Evolutionary conservation across 2,113 vertebrate species (phyloP), one percentile per base, ranked within the genome.

Genomic region (Stegastes partitus): DNA sequence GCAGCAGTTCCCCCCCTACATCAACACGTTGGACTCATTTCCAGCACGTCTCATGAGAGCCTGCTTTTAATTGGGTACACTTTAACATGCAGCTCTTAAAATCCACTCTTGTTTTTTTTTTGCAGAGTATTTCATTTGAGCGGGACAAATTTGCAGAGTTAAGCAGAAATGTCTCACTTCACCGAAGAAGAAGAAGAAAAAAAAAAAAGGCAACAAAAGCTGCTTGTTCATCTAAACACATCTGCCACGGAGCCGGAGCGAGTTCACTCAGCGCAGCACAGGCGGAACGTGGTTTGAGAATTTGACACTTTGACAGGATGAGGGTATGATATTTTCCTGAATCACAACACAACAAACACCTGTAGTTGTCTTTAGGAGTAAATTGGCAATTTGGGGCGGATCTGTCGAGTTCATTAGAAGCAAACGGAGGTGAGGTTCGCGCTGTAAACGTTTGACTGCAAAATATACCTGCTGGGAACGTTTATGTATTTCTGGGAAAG

Each of bases 161-260:
- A 85, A 90, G 91, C 90, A 91, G 59, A 93, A 92, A 85, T 6
- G 55, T 84, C 68, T 84, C 66, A 51, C 62, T 78, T 54, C 4
- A 55, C 58, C 66, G 57, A 68, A 64, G 22, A 63, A 23, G 10
- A 25, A 16, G 14, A 37, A 51, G 15, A 45, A 18, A 2, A 21
- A 51, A 65, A 53, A 72, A 26, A 31, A 50, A 76, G 45, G 77
- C 72, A 84, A 82, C 77, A 85, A 84, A 88, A 87, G 85, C 70
- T 79, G 86, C 86, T 87, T 81, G 87, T 92, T 90, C 80, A 79
- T 89, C 76, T 88, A 66, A 89, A 90, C 45, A 56, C 63, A 75
- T 76, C 80, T 88, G 77, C 79, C 72, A 28, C 50, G 5, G 68
- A 76, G 59, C 79, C 58, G 61, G 7, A 78, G 80, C 6, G 4